Base-by-base conservation (phyloP, 2,888 invertebrate species). In the Euclidia mi region DNA sequence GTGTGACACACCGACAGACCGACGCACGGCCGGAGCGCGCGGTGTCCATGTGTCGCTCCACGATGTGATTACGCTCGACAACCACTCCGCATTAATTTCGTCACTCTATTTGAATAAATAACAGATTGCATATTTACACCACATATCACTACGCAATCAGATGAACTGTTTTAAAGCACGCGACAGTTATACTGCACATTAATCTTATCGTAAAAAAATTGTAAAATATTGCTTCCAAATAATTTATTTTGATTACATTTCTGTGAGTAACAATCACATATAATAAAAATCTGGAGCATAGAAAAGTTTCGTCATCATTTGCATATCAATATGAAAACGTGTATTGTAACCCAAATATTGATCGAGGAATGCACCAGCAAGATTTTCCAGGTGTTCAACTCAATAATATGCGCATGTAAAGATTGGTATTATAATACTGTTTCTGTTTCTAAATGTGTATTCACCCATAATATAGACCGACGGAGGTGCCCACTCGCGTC, bases 71-170 rank as follows among this genome's bases (percentile, higher is more conserved):
- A 79, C 85, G 76, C 80, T 85, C 83, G 82, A 88, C 89, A 87
- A 82, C 79, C 82, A 80, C 84, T 87, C 83, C 81, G 85, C 86
- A 88, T 89, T 88, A 81, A 90, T 93, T 92, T 91, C 92, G 86
- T 90, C 92, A 92, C 88, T 87, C 83, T 85, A 89, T 90, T 91
- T 89, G 85, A 91, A 91, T 92, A 90, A 91, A 90, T 87, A 90
- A 88, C 84, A 85, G 85, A 89, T 90, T 87, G 87, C 86, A 87
- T 90, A 86, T 81, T 82, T 86, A 88, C 84, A 85, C 78, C 78
- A 85, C 83, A 79, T 78, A 76, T 80, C 76, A 76, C 79, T 77
- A 77, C 84, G 86, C 84, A 88, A 88, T 75, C 78, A 67, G 71
- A 81, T 76, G 84, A 84, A 86, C 78, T 72, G 74, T 83, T 87